Conservation (phyloP, 2,113 vertebrate genomes). For the Desmodus rotundus region DNA sequence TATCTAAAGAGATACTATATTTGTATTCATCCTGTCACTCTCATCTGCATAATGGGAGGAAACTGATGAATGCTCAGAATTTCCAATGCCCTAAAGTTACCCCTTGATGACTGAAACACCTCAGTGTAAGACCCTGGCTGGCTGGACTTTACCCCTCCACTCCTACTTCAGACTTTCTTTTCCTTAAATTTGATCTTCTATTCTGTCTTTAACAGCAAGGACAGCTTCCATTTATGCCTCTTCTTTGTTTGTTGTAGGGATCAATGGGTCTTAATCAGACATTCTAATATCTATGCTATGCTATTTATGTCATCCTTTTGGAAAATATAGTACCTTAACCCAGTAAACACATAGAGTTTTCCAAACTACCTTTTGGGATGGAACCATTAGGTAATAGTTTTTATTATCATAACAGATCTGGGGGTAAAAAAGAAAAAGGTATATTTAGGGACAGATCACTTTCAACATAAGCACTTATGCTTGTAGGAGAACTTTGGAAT, state of each 20-base stretch:
- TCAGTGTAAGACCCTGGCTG: not conserved
- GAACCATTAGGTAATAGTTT: not conserved
- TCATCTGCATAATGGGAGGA: not conserved
- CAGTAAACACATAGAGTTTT: not conserved
- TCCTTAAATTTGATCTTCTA: not conserved
- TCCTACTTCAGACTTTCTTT: not conserved
- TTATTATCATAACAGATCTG: not conserved
- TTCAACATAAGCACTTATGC: not conserved
- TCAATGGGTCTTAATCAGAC: not conserved
- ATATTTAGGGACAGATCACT: not conserved
- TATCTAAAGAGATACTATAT: not conserved
- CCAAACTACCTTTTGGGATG: not conserved
- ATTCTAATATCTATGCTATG: not conserved
- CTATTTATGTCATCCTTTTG: not conserved
- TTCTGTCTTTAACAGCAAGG: not conserved
- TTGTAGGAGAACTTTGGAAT: conserved; percentile 24
- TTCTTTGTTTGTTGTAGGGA: not conserved
- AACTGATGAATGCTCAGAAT: not conserved
- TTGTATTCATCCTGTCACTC: not conserved
- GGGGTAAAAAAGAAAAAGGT: not conserved
- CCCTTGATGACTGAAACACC: not conserved
- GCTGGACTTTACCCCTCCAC: not conserved
- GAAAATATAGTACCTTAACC: not conserved
- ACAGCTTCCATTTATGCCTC: not conserved
- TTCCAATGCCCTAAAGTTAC: not conserved